These are phyloP conservation scores for Neostethus bicornis DNA, from an alignment of 2,797 vertebrate species.

Conservation along the genomic window DNA sequence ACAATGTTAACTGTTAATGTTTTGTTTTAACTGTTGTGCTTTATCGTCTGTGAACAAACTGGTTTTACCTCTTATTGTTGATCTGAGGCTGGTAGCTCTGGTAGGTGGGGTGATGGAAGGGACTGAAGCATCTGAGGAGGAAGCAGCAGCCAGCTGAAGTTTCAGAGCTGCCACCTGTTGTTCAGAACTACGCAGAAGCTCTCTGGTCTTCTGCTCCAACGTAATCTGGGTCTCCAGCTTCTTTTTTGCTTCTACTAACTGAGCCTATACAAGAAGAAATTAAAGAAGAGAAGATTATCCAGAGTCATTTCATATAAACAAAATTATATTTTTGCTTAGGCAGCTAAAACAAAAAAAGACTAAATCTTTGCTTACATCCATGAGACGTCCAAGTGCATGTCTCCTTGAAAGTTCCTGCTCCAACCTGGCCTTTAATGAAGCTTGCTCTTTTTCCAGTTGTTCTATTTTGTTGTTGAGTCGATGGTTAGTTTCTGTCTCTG, in stretches of 20 bases:
- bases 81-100: conserved; percentile 48
- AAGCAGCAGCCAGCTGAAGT: conserved; percentile 73
- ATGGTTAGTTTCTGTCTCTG: conserved; percentile 90
- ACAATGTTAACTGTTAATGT: too few relatives aligned
- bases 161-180: conserved; percentile 85
- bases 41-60: background rate
- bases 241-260: conserved; percentile 91
- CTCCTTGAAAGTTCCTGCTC: conserved; percentile 91
- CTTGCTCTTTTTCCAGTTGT: conserved; percentile 86
- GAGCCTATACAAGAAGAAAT: conserved; percentile 58
- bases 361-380: conserved; percentile 75
- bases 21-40: too few relatives aligned
- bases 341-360: background rate
- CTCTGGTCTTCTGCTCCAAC: conserved; percentile 89
- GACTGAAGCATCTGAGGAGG: conserved; percentile 59
- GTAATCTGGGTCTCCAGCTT: conserved; percentile 88
- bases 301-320: background rate
- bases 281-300: background rate
- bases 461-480: conserved; percentile 88
- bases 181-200: conserved; percentile 88
- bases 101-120: conserved; percentile 39
- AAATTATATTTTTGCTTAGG: background rate
- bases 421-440: conserved; percentile 88
- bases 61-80: conserved; percentile 59
- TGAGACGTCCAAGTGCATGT: conserved; percentile 85